Conservation (phyloP, 2,888 invertebrate genomes). For the Deilephila elpenor region DNA sequence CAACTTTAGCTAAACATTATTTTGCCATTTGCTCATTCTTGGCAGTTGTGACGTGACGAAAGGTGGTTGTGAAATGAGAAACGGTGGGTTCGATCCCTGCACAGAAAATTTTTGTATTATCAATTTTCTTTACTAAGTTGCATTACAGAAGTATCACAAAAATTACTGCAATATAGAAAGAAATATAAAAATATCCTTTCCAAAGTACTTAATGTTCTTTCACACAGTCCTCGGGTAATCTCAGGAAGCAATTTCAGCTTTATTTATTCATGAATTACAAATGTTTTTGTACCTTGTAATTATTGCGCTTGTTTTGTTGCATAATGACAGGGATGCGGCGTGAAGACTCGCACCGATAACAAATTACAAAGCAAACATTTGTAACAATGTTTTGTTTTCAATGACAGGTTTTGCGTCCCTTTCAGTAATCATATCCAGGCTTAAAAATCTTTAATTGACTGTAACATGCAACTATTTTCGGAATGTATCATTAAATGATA, state of each 20-base stretch:
- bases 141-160: too few species aligned
- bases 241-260: background rate
- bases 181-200: too few species aligned
- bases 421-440: background rate
- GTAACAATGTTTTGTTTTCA: background rate
- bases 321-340: background rate
- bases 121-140: too few species aligned
- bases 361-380: constrained; percentile 1
- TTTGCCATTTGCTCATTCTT: background rate
- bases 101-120: too few species aligned
- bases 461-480: background rate
- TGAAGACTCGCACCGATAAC: background rate
- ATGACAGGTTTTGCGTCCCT: background rate
- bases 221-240: background rate
- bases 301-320: background rate
- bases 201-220: background rate
- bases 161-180: too few species aligned
- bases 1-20: background rate
- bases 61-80: too few species aligned
- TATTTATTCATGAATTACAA: constrained; percentile 1
- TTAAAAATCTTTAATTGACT: background rate
- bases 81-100: too few species aligned
- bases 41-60: too few species aligned
- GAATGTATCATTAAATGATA: too few species aligned
- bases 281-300: background rate